phyloP scores from a whole-genome alignment of 2,888 invertebrate species.

The Metalampra italica region DNA sequence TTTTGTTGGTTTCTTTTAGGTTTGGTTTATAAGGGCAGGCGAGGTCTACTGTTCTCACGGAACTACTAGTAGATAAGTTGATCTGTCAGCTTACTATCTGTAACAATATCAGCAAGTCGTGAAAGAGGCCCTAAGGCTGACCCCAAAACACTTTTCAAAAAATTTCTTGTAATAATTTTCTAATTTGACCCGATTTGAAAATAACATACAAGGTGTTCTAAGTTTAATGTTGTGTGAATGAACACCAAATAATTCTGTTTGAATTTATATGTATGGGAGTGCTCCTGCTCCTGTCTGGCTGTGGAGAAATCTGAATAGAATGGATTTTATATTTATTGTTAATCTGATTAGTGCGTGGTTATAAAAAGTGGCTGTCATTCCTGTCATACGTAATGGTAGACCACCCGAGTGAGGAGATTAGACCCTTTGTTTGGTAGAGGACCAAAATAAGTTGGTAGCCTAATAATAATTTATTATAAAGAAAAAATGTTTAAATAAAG shows the following conservation, averaged over 20 bases:
- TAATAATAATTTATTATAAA: background rate
- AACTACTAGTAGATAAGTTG: too few species aligned
- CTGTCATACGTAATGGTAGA: conserved; percentile 36
- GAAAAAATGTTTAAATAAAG: too few species aligned
- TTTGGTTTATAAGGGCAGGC: too few species aligned
- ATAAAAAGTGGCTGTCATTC: conserved; percentile 43
- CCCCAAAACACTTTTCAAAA: too few species aligned
- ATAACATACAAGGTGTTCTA: background rate
- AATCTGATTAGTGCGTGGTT: conserved; percentile 45
- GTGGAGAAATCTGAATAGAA: conserved; percentile 13
- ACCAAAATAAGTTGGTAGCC: conserved; percentile 1
- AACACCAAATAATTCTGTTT: background rate
- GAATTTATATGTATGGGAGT: background rate
- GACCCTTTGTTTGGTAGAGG: conserved; percentile 28
- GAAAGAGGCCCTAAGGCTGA: too few species aligned
- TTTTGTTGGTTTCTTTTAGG: too few species aligned
- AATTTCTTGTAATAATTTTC: too few species aligned
- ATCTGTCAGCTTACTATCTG: too few species aligned
- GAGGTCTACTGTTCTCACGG: too few species aligned
- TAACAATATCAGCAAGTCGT: too few species aligned
- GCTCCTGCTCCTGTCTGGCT: background rate
- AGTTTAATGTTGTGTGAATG: background rate
- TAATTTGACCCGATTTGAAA: too few species aligned
- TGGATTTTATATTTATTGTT: conserved; percentile 42
- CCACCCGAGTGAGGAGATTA: conserved; percentile 39